Evolutionary conservation across 2,113 vertebrate species (phyloP).

Genomic region (Petromus typicus): DNA sequence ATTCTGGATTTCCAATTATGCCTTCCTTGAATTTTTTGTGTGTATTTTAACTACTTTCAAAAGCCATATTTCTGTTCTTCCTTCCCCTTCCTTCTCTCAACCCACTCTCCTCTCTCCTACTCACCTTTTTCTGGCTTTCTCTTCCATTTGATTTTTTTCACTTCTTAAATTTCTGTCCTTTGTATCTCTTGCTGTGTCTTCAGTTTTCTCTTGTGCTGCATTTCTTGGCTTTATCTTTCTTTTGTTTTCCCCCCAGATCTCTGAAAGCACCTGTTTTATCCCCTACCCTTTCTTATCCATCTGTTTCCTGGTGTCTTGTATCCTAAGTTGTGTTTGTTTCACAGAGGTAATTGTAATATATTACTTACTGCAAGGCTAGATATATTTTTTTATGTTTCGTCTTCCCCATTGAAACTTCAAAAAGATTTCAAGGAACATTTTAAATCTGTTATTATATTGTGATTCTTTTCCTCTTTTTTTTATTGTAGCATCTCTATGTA

Average conservation of each 20-base stretch:
- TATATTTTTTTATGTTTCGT: not conserved
- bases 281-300: not conserved
- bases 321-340: not conserved
- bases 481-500: not conserved
- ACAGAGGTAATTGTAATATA: not conserved
- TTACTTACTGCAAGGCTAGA: not conserved
- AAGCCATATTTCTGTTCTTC: not conserved
- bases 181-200: not conserved
- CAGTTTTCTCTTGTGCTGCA: not conserved
- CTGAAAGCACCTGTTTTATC: not conserved
- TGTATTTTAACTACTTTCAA: not conserved
- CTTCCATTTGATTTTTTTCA: not conserved
- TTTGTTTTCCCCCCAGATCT: not conserved
- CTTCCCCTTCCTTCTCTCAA: not conserved
- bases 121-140: not conserved
- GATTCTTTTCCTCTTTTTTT: not conserved
- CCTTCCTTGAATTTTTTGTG: not conserved
- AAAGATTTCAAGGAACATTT: not conserved
- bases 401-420: not conserved
- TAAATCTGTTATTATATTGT: not conserved
- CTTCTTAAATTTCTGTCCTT: not conserved
- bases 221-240: constrained; percentile 4
- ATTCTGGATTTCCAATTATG: not conserved
- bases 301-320: not conserved
- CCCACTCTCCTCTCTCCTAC: not conserved